Evolutionary conservation across 2,797 vertebrate species (phyloP), one percentile per base, ranked within the genome.

Genomic region (Tragopan temminckii): DNA sequence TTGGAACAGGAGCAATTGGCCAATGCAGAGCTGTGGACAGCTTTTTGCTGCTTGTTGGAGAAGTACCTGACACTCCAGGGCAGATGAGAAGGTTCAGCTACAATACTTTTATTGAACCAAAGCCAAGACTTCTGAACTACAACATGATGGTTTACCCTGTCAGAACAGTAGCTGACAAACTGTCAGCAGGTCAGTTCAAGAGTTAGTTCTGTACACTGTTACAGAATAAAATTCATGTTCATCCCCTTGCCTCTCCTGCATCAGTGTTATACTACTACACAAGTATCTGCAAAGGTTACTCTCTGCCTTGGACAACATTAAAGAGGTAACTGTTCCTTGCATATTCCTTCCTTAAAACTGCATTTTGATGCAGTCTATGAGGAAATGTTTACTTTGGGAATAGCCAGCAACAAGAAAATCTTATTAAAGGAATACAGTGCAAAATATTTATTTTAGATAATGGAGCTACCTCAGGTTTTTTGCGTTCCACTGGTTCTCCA

Each of bases 81-180:
- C 53, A 75, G 64, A 64, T 13, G 45, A 71, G 53, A 68, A 62
- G 35, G 24, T 59, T 85, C n/a, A 89, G 48, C 29, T 72, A 63
- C 61, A 67, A 59, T 8, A 4, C 71, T 93, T 86, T 80, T 75
- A 58, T 14, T 84, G 74, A 91, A 69, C 46, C 27, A 36, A 29
- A 90, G 33, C 57, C 76, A 87, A 90, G 66, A 62, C 62, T 82
- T 87, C 72, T 90, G 69, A 78, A 85, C 61, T 31, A 43, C 9
- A 25, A 53, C 53, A 24, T 14, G 17, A 29, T 46, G 21, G 10
- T 74, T 74, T 71, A 43, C 38, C 23, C 4, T 2, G 64, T 80
- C 61, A 55, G 24, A 80, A 79, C 12, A 75, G 36, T 42, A 61
- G 66, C 40, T 38, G 76, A 75, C 52, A 23, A 4, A 9, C 13